phyloP scores from a whole-genome alignment of 2,888 invertebrate species.

The Abscondita cerata region DNA sequence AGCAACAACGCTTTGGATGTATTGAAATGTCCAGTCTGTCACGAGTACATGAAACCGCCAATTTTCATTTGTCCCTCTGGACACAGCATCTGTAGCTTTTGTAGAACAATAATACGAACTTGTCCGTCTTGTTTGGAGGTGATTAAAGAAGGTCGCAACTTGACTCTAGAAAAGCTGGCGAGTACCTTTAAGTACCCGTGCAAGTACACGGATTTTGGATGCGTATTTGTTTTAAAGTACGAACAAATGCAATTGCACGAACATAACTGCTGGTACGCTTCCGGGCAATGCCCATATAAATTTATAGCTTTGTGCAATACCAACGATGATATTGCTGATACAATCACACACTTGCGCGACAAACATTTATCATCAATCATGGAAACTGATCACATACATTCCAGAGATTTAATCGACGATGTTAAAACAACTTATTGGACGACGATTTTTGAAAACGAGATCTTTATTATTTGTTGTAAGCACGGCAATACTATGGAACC shows the following conservation, averaged over 20 bases:
- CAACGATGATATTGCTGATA: conserved; percentile 12
- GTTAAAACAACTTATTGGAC: conserved; percentile 10
- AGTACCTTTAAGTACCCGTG: conserved; percentile 49
- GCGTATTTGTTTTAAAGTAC: conserved; percentile 42
- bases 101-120: conserved; percentile 47
- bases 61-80: conserved; percentile 53
- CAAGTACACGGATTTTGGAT: conserved; percentile 47
- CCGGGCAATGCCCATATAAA: conserved; percentile 46
- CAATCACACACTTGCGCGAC: conserved; percentile 24
- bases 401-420: conserved; percentile 1
- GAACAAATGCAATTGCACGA: conserved; percentile 45
- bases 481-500: conserved; percentile 10
- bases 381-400: conserved; percentile 1
- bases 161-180: conserved; percentile 50
- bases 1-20: conserved; percentile 48
- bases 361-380: conserved; percentile 16
- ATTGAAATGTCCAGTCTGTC: conserved; percentile 53
- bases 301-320: conserved; percentile 2
- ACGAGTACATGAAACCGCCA: conserved; percentile 50
- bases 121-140: conserved; percentile 50
- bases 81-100: conserved; percentile 51
- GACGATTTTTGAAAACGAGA: conserved; percentile 4
- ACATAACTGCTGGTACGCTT: conserved; percentile 45
- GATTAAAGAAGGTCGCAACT: conserved; percentile 50
- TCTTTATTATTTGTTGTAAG: conserved; percentile 19